A percentile compares a stretch with the other conserved stretches of the same genome.
These are phyloP conservation scores for Entelurus aequoreus DNA, from an alignment of 2,113 vertebrate genomes.

Conservation along the genomic window DNA sequence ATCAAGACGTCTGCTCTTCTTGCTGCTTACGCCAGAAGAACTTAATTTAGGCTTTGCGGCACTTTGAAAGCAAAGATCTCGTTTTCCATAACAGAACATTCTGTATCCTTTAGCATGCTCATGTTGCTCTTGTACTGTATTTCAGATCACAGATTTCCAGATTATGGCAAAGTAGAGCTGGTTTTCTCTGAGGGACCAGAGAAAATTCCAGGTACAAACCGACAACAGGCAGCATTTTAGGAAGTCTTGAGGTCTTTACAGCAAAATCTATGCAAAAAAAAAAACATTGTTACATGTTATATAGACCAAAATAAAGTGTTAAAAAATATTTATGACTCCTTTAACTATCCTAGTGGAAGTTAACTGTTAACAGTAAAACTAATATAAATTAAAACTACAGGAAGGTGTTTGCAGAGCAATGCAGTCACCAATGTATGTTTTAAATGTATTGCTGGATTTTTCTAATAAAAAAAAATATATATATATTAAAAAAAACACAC, in stretches of 20 bases:
- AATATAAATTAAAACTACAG: background rate
- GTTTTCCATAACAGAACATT: slow-evolving; percentile 29
- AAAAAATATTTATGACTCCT: too few relatives aligned
- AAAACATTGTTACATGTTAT: too few relatives aligned
- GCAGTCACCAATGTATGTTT: too few relatives aligned
- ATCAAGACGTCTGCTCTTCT: slow-evolving; percentile 16
- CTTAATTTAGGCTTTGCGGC: slow-evolving; percentile 37
- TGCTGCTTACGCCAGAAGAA: slow-evolving; percentile 23
- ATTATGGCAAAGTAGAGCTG: slow-evolving; percentile 86
- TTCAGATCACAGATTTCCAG: slow-evolving; percentile 88
- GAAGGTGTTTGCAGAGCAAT: too few relatives aligned
- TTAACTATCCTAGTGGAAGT: background rate
- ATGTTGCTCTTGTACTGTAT: slow-evolving; percentile 41
- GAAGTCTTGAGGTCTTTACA: too few relatives aligned
- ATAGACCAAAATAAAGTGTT: too few relatives aligned
- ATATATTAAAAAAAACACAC: too few relatives aligned
- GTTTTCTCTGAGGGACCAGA: slow-evolving; percentile 89
- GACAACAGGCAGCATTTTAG: too few relatives aligned
- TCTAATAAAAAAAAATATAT: too few relatives aligned
- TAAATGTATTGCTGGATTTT: too few relatives aligned
- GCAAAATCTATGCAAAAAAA: too few relatives aligned
- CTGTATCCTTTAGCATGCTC: background rate
- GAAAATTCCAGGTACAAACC: slow-evolving; percentile 78
- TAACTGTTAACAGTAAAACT: too few relatives aligned
- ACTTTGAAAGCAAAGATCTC: slow-evolving; percentile 37